Conservation (phyloP, 1,140 invertebrate species). For the Eulimnadia texana region DNA sequence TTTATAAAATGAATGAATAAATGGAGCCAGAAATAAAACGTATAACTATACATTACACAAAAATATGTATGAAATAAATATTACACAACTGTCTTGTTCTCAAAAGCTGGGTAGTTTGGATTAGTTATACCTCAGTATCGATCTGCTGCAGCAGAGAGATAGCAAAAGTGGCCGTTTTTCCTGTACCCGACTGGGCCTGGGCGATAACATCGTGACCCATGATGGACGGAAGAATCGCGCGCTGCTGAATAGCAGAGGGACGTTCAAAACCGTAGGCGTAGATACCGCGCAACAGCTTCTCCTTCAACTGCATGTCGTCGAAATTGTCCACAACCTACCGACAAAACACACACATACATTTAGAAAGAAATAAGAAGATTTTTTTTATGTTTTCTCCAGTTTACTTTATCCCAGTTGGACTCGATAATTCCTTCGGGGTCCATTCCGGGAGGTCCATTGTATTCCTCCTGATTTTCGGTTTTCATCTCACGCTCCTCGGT, state of each 20-base stretch:
- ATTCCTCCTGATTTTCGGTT: constrained; percentile 22
- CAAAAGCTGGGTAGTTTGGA: neutral
- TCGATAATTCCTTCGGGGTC: constrained; percentile 58
- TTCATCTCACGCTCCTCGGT: constrained; percentile 12
- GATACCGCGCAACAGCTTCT: constrained; percentile 89
- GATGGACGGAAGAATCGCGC: constrained; percentile 95
- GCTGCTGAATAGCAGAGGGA: constrained; percentile 97
- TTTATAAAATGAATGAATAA: too few relatives aligned
- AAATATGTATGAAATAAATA: too few relatives aligned
- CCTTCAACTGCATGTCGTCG: constrained; percentile 95
- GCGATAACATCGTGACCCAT: constrained; percentile 95
- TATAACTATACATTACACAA: too few relatives aligned
- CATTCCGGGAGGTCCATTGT: constrained; percentile 73
- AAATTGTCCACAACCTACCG: constrained; percentile 79
- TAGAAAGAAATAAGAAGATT: too few relatives aligned
- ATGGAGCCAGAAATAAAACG: too few relatives aligned
- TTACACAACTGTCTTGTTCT: too few relatives aligned
- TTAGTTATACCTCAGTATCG: constrained; percentile 49
- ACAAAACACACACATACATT: constrained; percentile 4
- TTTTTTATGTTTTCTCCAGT: constrained; percentile 16
- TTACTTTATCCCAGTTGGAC: constrained; percentile 53
- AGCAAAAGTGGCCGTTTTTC: constrained; percentile 98
- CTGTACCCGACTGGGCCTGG: constrained; percentile 96
- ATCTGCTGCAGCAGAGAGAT: constrained; percentile 97
- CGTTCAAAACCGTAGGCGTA: constrained; percentile 99